phyloP scores from a whole-genome alignment of 1,140 invertebrate genomes.

The Drosophila nigromelanica region DNA sequence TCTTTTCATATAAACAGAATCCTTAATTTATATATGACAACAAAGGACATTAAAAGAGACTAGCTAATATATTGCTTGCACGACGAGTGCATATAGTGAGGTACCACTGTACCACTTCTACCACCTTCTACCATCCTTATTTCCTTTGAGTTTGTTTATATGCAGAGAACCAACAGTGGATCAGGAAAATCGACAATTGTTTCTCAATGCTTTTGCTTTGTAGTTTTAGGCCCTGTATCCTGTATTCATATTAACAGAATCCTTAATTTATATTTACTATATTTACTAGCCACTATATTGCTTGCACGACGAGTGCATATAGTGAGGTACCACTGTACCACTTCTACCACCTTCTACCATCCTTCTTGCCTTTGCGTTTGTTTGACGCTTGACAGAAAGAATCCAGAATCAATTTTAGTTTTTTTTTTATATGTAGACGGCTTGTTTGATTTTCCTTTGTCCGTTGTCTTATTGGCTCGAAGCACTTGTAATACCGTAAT shows the following conservation, averaged over 20 bases:
- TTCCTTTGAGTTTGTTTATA: slow-evolving; percentile 18
- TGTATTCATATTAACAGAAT: no score
- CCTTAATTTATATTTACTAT: no score
- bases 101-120: background rate
- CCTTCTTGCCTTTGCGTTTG: background rate
- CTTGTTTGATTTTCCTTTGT: background rate
- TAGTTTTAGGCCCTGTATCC: background rate
- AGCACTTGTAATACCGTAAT: background rate
- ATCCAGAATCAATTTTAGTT: slow-evolving; percentile 21
- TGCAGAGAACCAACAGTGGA: slow-evolving; percentile 8
- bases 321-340: background rate
- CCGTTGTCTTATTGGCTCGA: background rate
- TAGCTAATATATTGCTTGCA: background rate
- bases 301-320: background rate
- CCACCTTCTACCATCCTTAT: background rate
- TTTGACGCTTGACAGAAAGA: background rate
- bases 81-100: background rate
- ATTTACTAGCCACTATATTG: background rate
- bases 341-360: background rate
- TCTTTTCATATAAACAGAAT: no score
- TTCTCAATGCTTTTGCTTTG: background rate
- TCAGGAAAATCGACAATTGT: background rate
- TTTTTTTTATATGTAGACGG: slow-evolving; percentile 5
- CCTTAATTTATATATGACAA: no score
- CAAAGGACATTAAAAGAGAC: background rate